A percentile compares a stretch with the other conserved stretches of the same genome.
These are phyloP conservation scores for Amblyopsis hoosieri DNA, from an alignment of 2,797 vertebrate species.

Conservation along the genomic window DNA sequence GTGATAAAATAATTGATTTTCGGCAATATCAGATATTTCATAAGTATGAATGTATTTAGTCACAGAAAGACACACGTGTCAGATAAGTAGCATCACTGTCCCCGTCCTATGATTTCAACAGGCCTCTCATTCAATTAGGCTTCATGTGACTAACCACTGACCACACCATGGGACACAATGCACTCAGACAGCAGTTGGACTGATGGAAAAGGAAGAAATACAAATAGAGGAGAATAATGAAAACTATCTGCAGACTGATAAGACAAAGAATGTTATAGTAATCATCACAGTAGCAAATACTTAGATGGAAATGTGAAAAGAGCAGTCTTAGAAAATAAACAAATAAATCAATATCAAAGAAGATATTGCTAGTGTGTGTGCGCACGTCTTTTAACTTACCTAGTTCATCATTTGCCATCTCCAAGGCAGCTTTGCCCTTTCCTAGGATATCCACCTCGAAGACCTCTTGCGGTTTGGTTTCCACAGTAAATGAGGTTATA, in stretches of 20 bases:
- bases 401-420: slow-evolving; percentile 83
- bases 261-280: background rate
- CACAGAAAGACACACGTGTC: slow-evolving; percentile 23
- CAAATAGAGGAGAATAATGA: slow-evolving; percentile 4
- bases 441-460: slow-evolving; percentile 83
- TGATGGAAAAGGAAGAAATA: slow-evolving; percentile 15
- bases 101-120: slow-evolving; percentile 66
- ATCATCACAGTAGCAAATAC: background rate
- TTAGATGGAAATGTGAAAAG: background rate
- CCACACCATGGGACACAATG: slow-evolving; percentile 22
- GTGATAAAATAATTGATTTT: no score
- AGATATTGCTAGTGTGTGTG: background rate
- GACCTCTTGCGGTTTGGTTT: slow-evolving; percentile 68
- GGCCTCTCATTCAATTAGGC: slow-evolving; percentile 56
- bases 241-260: background rate
- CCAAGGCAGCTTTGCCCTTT: slow-evolving; percentile 79
- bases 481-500: slow-evolving; percentile 79
- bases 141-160: slow-evolving; percentile 60
- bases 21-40: slow-evolving; percentile 9
- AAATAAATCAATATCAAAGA: background rate
- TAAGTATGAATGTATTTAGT: slow-evolving; percentile 3
- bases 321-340: background rate
- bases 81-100: slow-evolving; percentile 54
- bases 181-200: slow-evolving; percentile 41
- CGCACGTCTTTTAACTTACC: slow-evolving; percentile 67